Percentiles rank a stretch among this genome's conserved stretches.
Evolutionary conservation across 2,113 vertebrate genomes (phyloP).

Genomic region (Natator depressus): DNA sequence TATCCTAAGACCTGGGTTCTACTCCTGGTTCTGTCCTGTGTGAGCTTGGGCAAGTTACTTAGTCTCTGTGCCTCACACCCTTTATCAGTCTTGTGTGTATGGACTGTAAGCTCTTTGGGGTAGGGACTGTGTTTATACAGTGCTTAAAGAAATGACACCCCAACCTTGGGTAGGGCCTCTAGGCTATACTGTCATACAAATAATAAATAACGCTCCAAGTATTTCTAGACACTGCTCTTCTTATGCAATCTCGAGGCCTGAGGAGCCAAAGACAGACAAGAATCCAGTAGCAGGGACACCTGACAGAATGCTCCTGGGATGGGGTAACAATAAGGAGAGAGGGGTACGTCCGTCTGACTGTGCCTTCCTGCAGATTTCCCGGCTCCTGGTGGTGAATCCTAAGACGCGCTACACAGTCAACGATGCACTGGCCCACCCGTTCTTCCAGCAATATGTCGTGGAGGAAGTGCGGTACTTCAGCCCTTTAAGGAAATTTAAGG

Average conservation of each 20-base stretch:
- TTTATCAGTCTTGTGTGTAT: neutral
- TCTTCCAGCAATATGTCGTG: constrained; percentile 95
- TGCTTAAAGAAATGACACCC: neutral
- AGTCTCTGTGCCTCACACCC: neutral
- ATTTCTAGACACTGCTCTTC: neutral
- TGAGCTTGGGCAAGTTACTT: neutral
- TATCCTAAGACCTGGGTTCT: neutral
- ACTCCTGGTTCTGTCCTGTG: neutral
- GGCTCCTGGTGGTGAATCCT: constrained; percentile 91
- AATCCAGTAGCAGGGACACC: neutral
- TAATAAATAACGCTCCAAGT: neutral
- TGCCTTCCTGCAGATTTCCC: constrained; percentile 83
- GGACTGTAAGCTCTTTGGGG: neutral
- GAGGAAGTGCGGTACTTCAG: constrained; percentile 95
- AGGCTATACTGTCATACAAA: neutral
- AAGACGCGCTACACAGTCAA: constrained; percentile 83
- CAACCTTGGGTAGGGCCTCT: neutral
- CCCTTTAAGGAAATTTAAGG: constrained; percentile 94
- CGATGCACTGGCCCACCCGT: constrained; percentile 90
- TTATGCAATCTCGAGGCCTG: neutral
- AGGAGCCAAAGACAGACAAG: neutral
- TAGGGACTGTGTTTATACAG: neutral
- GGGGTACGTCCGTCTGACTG: neutral
- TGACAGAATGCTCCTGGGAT: rapidly evolving
- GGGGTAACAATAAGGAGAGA: rapidly evolving